These are phyloP conservation scores for Amazona vittata DNA, from an alignment of 2,113 vertebrate genomes.

Conservation along the genomic window DNA sequence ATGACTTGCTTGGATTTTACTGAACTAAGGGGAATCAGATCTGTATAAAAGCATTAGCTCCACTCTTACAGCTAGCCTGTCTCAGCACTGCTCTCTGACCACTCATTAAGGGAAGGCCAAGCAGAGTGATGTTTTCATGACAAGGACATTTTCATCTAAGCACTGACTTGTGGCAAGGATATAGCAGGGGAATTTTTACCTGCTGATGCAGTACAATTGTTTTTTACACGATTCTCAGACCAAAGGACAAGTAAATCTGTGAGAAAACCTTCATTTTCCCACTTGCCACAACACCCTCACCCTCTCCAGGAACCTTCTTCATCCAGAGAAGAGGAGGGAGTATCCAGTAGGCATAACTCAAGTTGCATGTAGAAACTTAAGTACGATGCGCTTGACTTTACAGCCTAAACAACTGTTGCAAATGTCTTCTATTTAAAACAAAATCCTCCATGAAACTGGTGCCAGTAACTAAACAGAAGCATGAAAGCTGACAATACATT, in stretches of 20 bases:
- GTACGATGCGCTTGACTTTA: background rate
- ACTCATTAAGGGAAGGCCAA: background rate
- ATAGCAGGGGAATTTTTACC: background rate
- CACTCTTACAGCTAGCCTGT: background rate
- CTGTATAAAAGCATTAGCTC: background rate
- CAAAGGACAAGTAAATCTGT: background rate
- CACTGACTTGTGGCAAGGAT: accelerated
- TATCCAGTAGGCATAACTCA: background rate
- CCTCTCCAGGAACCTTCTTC: background rate
- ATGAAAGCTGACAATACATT: background rate
- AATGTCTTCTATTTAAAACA: background rate
- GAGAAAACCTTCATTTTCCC: background rate
- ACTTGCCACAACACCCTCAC: background rate
- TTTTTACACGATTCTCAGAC: background rate
- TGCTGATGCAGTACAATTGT: background rate
- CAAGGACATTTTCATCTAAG: background rate
- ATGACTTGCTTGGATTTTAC: background rate
- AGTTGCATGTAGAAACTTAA: background rate
- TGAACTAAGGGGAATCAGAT: background rate
- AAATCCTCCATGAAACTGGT: background rate
- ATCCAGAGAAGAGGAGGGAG: background rate
- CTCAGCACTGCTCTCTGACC: background rate
- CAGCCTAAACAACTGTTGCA: background rate
- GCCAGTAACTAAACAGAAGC: background rate
- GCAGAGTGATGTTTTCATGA: background rate